These are phyloP conservation scores for Luehdorfia chinensis DNA, from an alignment of 1,140 invertebrate species.

Conservation along the genomic window DNA sequence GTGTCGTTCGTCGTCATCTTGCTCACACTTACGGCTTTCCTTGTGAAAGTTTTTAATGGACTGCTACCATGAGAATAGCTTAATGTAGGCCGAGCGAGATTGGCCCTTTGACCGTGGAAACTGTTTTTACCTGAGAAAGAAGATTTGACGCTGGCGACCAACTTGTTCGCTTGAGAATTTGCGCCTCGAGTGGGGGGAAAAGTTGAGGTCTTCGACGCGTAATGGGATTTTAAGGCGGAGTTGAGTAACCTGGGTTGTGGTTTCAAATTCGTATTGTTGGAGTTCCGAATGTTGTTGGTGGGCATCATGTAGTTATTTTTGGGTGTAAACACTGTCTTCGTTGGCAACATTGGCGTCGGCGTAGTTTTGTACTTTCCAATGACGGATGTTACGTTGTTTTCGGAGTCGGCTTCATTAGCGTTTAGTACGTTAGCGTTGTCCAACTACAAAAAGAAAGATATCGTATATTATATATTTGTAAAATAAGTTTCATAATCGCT, in stretches of 20 bases:
- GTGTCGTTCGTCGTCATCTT: slow-evolving; percentile 51
- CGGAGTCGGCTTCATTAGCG: slow-evolving; percentile 59
- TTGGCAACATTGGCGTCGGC: slow-evolving; percentile 57
- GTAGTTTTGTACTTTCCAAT: slow-evolving; percentile 66
- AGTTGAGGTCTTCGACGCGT: slow-evolving; percentile 64
- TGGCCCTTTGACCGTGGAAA: slow-evolving; percentile 66
- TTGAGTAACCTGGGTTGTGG: slow-evolving; percentile 53
- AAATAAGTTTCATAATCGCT: too few species aligned
- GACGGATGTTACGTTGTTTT: slow-evolving; percentile 65
- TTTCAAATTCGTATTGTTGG: slow-evolving; percentile 63
- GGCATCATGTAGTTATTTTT: slow-evolving; percentile 69
- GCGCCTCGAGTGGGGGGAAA: slow-evolving; percentile 70
- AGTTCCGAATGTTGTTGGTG: slow-evolving; percentile 63
- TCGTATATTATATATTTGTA: not conserved
- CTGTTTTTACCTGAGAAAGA: slow-evolving; percentile 60
- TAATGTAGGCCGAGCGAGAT: slow-evolving; percentile 49
- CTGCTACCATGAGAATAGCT: slow-evolving; percentile 53
- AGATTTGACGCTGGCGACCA: slow-evolving; percentile 41
- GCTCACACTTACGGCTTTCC: slow-evolving; percentile 46
- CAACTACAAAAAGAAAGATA: slow-evolving; percentile 43
- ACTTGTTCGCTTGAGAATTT: slow-evolving; percentile 53
- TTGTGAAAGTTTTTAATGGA: slow-evolving; percentile 56
- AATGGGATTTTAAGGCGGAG: slow-evolving; percentile 52
- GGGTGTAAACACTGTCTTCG: slow-evolving; percentile 54
- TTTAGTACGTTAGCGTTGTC: slow-evolving; percentile 64